Evolutionary conservation across 2,888 invertebrate species (phyloP), one percentile per base, ranked within the genome.

Genomic region (Anthophora plumipes): DNA sequence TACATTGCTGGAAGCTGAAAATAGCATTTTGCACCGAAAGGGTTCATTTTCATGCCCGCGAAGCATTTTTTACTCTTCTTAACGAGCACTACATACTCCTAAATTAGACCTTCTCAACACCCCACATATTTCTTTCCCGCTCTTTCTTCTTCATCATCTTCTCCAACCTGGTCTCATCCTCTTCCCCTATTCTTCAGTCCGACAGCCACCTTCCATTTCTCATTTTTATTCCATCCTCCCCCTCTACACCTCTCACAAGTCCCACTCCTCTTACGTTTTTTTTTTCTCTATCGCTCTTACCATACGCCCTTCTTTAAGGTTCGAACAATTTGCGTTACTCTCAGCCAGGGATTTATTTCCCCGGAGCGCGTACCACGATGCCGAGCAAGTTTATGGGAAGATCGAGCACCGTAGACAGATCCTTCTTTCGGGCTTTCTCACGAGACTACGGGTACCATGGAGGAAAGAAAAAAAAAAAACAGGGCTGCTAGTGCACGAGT

Each of bases 241-340:
- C 31, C 61, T 54, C 41, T n/a, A 14, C 46, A 1, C 12, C 17
- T 39, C n/a, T 43, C 37, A n/a, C 60, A 43, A 31, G n/a, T 17
- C 41, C 14, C 5, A n/a, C 12, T 2, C 50, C 43, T 43, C 41
- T 20, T 11, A 20, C 25, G 37, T 4, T 31, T 31, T 1, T 31
- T 4, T 31, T 31, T 31, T 4, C 4, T 31, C 31, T 31, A 3
- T 17, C 31, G 12, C 5, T 31, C 12, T 2, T 43, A 31, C 22
- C 41, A 17, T 14, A 20, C 25, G 37, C 4, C 46, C 17, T 12
- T 11, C 11, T 48, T 48, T 48, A 48, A 37, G 20, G 48, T 54
- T 64, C 70, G 57, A 57, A 70, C 84, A 84, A 77, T 74, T 72
- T 71, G 54, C 74, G 68, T 71, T 74, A 71, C 73, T 64, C 72